Evolutionary conservation across 1,140 invertebrate species (phyloP), one percentile per base, ranked within the genome.

Genomic region (Nautilus pompilius): DNA sequence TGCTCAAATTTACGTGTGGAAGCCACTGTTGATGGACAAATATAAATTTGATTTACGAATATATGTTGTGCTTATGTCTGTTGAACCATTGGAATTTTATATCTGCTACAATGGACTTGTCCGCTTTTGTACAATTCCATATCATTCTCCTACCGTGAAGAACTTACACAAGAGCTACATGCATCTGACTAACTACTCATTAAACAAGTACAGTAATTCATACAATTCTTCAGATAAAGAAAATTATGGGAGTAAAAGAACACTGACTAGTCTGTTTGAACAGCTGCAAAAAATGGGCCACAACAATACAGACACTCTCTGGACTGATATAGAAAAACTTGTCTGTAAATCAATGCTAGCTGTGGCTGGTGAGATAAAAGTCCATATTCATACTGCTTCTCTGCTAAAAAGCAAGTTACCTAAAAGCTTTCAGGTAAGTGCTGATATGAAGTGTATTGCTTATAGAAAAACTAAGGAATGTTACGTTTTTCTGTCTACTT

Each of bases 101-200:
- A 78, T 86, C 65, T 83, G 65, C 58, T 81, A 79, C 68, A 85
- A 85, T 68, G 84, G 83, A 17, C 69, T 85, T 32, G 83, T 81
- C 10, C 67, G 83, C 34, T 85, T 85, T 70, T 84, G 83, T 45
- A 86, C 85, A 3, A 65, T 84, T 41, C 80, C 81, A 36, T 86
- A 86, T 65, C 69, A 81, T 67, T 64, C 66, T 29, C 80, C 80
- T 17, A 78, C 70, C 5, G 69, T 70, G 26, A 75, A 72, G 68
- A 85, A 85, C 61, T 67, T 84, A 28, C 70, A 77, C 57, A 81
- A 85, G 62, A 69, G 80, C 3, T 86, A 77, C 65, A 82, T 84
- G 74, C 85, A 86, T 75, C 72, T 86, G 59, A 86, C 85, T 20
- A 86, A 86, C 69, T 86, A 86, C 68, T 85, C 85, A 0, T 69